A percentile compares a stretch with the other conserved stretches of the same genome.
Evolutionary conservation across 2,797 vertebrate species (phyloP).

Genomic region (Pteropus rufus): DNA sequence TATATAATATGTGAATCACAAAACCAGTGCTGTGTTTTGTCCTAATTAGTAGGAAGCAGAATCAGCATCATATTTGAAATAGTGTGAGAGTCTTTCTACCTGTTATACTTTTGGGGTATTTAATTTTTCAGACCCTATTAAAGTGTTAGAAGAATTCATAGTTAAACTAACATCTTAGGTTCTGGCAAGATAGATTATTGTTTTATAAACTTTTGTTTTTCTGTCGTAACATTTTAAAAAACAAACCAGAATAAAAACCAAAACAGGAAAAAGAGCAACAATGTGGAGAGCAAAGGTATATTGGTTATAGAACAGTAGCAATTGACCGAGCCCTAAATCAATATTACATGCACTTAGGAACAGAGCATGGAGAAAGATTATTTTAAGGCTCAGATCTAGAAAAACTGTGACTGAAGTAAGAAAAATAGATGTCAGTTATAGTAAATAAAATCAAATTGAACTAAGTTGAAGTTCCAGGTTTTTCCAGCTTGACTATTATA

Average conservation of each 20-base stretch:
- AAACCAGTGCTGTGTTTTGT: conserved; percentile 27
- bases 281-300: not conserved
- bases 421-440: not conserved
- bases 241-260: not conserved
- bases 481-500: not conserved
- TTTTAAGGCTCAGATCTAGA: not conserved
- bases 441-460: not conserved
- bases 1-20: conserved; percentile 50
- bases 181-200: not conserved
- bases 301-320: not conserved
- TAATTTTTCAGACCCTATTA: not conserved
- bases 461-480: not conserved
- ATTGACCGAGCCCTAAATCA: not conserved
- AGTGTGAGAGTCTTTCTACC: not conserved
- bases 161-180: not conserved
- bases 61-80: not conserved
- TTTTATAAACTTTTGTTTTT: not conserved
- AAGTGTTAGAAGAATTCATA: not conserved
- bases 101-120: not conserved
- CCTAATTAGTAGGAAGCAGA: conserved; percentile 45
- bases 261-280: not conserved
- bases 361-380: not conserved
- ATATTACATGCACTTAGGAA: not conserved
- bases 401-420: not conserved
- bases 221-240: not conserved